phyloP scores from a whole-genome alignment of 2,888 invertebrate species.

The Hartigia nigra region DNA sequence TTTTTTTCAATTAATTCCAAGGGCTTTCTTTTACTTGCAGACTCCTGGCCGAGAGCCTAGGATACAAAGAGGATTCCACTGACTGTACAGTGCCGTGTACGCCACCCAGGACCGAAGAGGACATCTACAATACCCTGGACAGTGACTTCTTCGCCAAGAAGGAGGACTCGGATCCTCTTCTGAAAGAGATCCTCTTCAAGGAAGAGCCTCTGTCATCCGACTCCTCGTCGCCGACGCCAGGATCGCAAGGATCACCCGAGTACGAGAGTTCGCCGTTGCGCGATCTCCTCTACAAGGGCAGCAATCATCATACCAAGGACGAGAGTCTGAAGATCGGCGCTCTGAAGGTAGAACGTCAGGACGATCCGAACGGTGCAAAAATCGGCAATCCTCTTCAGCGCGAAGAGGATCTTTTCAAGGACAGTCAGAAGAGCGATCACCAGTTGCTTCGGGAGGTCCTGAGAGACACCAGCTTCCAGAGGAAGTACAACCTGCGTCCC shows the following conservation, averaged over 20 bases:
- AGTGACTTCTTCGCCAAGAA: conserved; percentile 61
- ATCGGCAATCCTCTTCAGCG: conserved; percentile 32
- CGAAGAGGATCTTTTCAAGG: conserved; percentile 51
- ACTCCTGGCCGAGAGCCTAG: conserved; percentile 61
- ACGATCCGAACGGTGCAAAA: background rate
- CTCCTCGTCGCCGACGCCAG: conserved; percentile 26
- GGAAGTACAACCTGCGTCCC: conserved; percentile 84
- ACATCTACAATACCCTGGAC: conserved; percentile 62
- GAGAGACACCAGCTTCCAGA: conserved; percentile 87
- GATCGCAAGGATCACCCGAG: conserved; percentile 59
- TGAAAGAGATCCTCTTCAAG: conserved; percentile 62
- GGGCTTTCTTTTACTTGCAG: conserved; percentile 32
- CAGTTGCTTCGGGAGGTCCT: conserved; percentile 83
- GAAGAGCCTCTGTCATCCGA: conserved; percentile 46
- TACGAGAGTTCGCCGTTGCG: conserved; percentile 62
- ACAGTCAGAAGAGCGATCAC: conserved; percentile 69
- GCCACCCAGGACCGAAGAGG: conserved; percentile 61
- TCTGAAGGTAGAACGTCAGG: conserved; percentile 7
- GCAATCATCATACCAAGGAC: conserved; percentile 13
- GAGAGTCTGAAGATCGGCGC: conserved; percentile 22
- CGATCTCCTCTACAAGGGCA: conserved; percentile 54
- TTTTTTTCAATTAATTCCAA: background rate
- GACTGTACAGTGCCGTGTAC: conserved; percentile 64
- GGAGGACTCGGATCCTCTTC: conserved; percentile 50
- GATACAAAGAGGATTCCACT: conserved; percentile 62